phyloP scores from a whole-genome alignment of 64 coral and sea anemone species.

The Pocillopora verrucosa region DNA sequence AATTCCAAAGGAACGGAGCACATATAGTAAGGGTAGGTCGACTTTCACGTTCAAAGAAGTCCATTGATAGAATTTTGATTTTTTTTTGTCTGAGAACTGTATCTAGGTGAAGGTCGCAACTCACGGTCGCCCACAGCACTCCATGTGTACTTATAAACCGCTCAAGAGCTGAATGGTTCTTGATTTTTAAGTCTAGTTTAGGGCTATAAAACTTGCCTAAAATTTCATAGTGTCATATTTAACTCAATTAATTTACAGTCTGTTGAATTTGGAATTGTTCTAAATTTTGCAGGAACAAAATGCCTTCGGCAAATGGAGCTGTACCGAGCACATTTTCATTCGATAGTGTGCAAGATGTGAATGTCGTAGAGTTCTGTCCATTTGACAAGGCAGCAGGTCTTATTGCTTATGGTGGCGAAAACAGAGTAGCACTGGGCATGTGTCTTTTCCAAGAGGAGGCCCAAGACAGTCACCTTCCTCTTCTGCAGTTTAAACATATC shows the following conservation, averaged over 20 bases:
- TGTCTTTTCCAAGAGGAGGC: conserved; percentile 89
- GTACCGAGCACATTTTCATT: conserved; percentile 78
- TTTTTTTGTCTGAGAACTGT: background rate
- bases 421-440: conserved; percentile 64
- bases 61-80: background rate
- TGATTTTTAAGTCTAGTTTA: no score
- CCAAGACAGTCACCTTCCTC: conserved; percentile 40
- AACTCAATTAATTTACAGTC: background rate
- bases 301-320: conserved; percentile 48
- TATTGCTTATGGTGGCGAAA: conserved; percentile 90
- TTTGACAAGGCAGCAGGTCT: conserved; percentile 71
- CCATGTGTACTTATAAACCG: no score
- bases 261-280: background rate
- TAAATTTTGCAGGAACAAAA: conserved; percentile 2
- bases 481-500: conserved; percentile 88
- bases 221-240: no score
- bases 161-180: no score
- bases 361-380: conserved; percentile 89
- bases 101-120: background rate
- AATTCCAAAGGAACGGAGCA: background rate
- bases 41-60: background rate
- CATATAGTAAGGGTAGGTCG: background rate
- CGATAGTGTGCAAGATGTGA: conserved; percentile 79
- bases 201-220: no score
- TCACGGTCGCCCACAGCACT: no score